Evolutionary conservation across 2,113 vertebrate species (phyloP).

Genomic region (Hyla sarda): DNA sequence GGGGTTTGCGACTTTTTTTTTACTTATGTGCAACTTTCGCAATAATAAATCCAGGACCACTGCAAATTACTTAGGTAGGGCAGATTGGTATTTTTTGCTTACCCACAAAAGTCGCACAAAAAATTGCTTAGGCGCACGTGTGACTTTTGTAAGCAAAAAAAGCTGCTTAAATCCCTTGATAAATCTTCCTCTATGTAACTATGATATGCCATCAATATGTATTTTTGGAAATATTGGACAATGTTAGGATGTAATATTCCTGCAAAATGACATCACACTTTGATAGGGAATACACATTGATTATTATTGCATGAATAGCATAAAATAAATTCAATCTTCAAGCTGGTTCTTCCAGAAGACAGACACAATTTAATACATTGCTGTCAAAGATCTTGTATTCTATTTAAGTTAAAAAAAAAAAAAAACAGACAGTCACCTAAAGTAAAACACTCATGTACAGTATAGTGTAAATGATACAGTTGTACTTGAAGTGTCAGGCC

Average conservation of each 20-base stretch:
- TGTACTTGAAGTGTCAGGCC: not conserved
- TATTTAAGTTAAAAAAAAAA: not conserved
- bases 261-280: not conserved
- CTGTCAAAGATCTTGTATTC: not conserved
- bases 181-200: too few species aligned
- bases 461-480: conserved; percentile 14
- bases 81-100: too few species aligned
- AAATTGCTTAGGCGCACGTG: too few species aligned
- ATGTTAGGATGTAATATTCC: not conserved
- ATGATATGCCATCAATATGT: not conserved
- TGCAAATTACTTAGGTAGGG: too few species aligned
- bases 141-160: too few species aligned
- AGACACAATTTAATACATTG: not conserved
- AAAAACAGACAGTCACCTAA: conserved; percentile 3
- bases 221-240: not conserved
- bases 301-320: too few species aligned
- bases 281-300: not conserved
- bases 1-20: too few species aligned
- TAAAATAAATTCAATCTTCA: not conserved
- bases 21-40: too few species aligned
- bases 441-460: conserved; percentile 16
- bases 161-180: too few species aligned
- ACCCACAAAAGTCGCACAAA: too few species aligned
- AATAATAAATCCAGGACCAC: too few species aligned
- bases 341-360: not conserved